Base-by-base conservation (phyloP, 1,140 invertebrate species). In the Apis dorsata region DNA sequence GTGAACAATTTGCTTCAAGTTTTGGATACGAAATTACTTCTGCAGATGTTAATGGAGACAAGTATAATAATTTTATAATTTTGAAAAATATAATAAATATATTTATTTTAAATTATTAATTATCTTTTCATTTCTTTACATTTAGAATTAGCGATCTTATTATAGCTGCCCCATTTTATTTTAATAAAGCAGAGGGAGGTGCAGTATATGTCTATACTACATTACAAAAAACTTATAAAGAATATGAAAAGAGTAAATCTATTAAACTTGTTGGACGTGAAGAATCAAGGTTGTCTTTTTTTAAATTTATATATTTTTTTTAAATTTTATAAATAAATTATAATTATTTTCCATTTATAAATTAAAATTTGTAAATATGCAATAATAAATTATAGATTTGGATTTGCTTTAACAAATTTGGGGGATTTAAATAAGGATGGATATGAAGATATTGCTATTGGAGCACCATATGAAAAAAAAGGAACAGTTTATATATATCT, bases 381-480 rank as follows among this genome's bases (percentile, higher is more conserved):
- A 57, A 66, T n/a, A 70, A 74, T 71, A 76, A 62, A 77, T 80
- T 71, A 17, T 79, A 96, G 97, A 83, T 99, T 98, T 93, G 98
- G 98, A 10, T 96, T 98, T 85, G 95, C 98, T 0, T 94, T 99
- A 80, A 95, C 98, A 4, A 97, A 97, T 90, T 93, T 98, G 44
- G 98, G 98, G 57, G 98, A 99, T 93, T 94, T 99, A 13, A 99
- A 99, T 91, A 97, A 97, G 93, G 98, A 99, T 92, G 96, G 96
- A 0, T 98, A 96, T 90, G 97, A 97, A 88, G 98, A 99, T 92
- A 94, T 99, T 69, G 98, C 98, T 0, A 96, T 99, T 76, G 98
- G 98, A 24, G 98, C 98, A 44, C 98, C 98, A 0, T 99, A 98
- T 91, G 98, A 98, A 93, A 96, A 95, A 4, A 94, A 96, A 86